A percentile compares a stretch with the other conserved stretches of the same genome.
Evolutionary conservation across 2,113 vertebrate genomes (phyloP).

Genomic region (Alethe castanea): DNA sequence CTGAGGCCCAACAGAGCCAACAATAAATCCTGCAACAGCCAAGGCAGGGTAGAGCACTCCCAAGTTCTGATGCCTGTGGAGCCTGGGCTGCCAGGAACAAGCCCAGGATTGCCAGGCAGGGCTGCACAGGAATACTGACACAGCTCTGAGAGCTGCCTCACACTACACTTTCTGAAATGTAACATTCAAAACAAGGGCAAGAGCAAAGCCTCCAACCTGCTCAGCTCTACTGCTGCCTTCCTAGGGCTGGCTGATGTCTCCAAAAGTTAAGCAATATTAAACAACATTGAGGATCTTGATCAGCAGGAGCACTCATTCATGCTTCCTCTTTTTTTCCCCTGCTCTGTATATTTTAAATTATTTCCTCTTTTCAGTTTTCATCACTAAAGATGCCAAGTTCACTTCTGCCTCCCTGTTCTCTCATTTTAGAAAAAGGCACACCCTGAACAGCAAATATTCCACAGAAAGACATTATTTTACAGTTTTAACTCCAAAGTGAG

Average conservation of each 20-base stretch:
- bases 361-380: conserved; percentile 40
- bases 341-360: not conserved
- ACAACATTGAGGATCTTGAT: not conserved
- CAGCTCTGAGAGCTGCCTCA: not conserved
- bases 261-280: not conserved
- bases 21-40: not conserved
- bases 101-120: not conserved
- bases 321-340: not conserved
- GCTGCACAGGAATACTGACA: not conserved
- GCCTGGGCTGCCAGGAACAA: not conserved
- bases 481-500: not conserved
- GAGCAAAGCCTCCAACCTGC: not conserved
- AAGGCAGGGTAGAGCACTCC: rapidly evolving
- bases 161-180: not conserved
- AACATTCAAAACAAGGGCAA: not conserved
- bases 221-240: not conserved
- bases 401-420: not conserved
- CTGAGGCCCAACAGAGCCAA: not conserved
- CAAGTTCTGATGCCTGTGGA: not conserved
- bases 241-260: not conserved
- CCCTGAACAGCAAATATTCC: not conserved
- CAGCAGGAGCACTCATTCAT: not conserved
- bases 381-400: not conserved
- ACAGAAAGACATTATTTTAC: not conserved
- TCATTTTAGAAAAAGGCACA: not conserved